Evolutionary conservation across 2,888 invertebrate genomes (phyloP).

Genomic region (Bhutanitis thaidina): DNA sequence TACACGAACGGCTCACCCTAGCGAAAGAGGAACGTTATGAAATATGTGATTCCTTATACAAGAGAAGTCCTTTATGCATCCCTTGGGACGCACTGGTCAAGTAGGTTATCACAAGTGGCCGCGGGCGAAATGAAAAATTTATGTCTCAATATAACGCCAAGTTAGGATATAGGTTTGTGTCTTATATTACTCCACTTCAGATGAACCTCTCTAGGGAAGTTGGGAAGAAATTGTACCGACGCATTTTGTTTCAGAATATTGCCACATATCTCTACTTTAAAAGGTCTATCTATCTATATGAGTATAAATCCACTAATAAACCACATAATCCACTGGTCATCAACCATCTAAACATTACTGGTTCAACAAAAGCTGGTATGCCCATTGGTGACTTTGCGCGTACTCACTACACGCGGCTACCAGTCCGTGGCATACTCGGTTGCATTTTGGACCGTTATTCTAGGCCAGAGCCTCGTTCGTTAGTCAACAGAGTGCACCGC

Average conservation of each 20-base stretch:
- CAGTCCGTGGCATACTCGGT: too few relatives aligned
- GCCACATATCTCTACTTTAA: too few relatives aligned
- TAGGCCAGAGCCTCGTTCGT: too few relatives aligned
- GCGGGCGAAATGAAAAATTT: slow-evolving; percentile 76
- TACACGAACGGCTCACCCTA: slow-evolving; percentile 36
- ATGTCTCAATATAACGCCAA: slow-evolving; percentile 73
- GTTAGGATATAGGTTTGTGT: slow-evolving; percentile 52
- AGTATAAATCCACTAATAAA: too few relatives aligned
- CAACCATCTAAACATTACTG: too few relatives aligned
- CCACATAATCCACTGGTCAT: too few relatives aligned
- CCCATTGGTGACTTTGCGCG: too few relatives aligned
- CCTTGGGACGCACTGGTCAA: slow-evolving; percentile 72
- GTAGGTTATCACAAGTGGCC: slow-evolving; percentile 76
- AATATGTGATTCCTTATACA: slow-evolving; percentile 79
- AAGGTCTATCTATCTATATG: too few relatives aligned
- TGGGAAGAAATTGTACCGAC: slow-evolving; percentile 19
- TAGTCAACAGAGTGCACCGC: too few relatives aligned
- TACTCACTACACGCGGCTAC: too few relatives aligned
- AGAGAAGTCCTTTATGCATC: slow-evolving; percentile 78
- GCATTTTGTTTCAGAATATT: neutral
- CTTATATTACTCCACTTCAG: slow-evolving; percentile 44
- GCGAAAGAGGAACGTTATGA: slow-evolving; percentile 54
- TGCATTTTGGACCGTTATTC: too few relatives aligned
- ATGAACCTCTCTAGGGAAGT: slow-evolving; percentile 46
- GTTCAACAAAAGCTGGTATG: too few relatives aligned